A percentile compares a stretch with the other conserved stretches of the same genome.
These are phyloP conservation scores for Nematopogon swammerdamellus DNA, from an alignment of 2,888 invertebrate species.

Conservation along the genomic window DNA sequence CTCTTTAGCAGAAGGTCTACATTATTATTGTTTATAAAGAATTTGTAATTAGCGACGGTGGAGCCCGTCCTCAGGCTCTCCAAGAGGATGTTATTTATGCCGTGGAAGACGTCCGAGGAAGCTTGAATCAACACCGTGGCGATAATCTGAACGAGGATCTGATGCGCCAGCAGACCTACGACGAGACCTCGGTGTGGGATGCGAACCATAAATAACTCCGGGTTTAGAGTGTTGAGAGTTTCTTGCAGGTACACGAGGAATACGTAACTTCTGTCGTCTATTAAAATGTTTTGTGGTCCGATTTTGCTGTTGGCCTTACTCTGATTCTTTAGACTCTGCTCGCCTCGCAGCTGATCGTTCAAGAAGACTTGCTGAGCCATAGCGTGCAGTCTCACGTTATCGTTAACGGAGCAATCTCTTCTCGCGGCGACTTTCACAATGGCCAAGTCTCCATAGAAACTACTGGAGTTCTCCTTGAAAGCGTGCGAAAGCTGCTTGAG, in stretches of 20 bases:
- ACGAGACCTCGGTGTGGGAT: slow-evolving; percentile 87
- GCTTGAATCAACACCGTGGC: slow-evolving; percentile 83
- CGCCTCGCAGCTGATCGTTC: slow-evolving; percentile 48
- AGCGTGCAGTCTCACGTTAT: slow-evolving; percentile 80
- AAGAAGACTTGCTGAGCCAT: slow-evolving; percentile 85
- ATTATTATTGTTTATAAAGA: slow-evolving; percentile 57
- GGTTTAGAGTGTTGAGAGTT: slow-evolving; percentile 65
- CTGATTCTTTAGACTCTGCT: slow-evolving; percentile 34
- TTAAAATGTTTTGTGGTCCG: slow-evolving; percentile 39
- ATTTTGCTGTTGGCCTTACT: slow-evolving; percentile 10
- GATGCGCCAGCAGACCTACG: slow-evolving; percentile 87
- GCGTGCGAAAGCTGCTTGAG: slow-evolving; percentile 85
- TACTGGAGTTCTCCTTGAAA: slow-evolving; percentile 88
- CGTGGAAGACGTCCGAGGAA: slow-evolving; percentile 59
- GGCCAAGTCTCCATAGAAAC: slow-evolving; percentile 90
- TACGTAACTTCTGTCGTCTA: slow-evolving; percentile 85
- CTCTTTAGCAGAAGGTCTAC: slow-evolving; percentile 71
- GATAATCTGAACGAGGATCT: slow-evolving; percentile 88
- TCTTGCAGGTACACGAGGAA: slow-evolving; percentile 82
- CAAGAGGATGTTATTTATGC: slow-evolving; percentile 59
- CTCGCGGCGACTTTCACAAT: slow-evolving; percentile 93
- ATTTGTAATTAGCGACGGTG: slow-evolving; percentile 40
- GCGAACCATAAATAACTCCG: slow-evolving; percentile 74
- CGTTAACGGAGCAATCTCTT: slow-evolving; percentile 79
- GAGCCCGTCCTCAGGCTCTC: slow-evolving; percentile 46